A percentile compares a stretch with the other conserved stretches of the same genome.
Conservation (phyloP, 1,140 invertebrate species). For the Pogonomyrmex barbatus region DNA sequence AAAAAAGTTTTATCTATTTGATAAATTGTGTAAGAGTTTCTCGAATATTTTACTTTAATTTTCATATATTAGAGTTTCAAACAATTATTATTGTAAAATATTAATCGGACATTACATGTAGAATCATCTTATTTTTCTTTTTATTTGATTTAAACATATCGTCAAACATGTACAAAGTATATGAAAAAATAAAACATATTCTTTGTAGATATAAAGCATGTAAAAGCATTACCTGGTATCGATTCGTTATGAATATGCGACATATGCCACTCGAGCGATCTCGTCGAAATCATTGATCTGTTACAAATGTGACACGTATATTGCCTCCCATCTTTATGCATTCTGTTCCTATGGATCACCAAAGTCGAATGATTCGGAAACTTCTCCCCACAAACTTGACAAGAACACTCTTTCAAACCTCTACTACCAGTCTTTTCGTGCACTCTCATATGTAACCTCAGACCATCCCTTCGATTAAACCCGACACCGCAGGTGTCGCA, state of each 20-base stretch:
- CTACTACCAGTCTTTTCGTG: constrained; percentile 83
- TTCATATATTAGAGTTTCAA: not conserved
- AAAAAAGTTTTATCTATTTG: too few species aligned
- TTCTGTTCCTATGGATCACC: constrained; percentile 84
- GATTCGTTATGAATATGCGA: constrained; percentile 84
- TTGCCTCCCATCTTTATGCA: constrained; percentile 83
- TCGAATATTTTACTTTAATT: not conserved
- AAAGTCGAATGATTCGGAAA: constrained; percentile 85
- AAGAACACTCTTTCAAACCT: constrained; percentile 84
- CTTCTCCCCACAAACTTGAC: constrained; percentile 84
- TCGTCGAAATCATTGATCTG: constrained; percentile 84
- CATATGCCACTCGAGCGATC: constrained; percentile 84
- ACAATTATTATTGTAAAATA: too few species aligned
- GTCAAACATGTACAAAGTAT: too few species aligned
- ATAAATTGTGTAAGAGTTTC: not conserved
- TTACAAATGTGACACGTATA: constrained; percentile 85
- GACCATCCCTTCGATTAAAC: constrained; percentile 85
- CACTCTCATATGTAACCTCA: constrained; percentile 85
- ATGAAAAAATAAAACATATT: too few species aligned
- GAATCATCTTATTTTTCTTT: too few species aligned
- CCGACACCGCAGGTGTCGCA: constrained; percentile 85
- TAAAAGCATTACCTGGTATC: constrained; percentile 65
- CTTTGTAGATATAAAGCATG: too few species aligned
- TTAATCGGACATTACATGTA: too few species aligned
- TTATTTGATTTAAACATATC: too few species aligned